These are phyloP conservation scores for Anser cygnoides DNA, from an alignment of 2,113 vertebrate species.

Conservation along the genomic window DNA sequence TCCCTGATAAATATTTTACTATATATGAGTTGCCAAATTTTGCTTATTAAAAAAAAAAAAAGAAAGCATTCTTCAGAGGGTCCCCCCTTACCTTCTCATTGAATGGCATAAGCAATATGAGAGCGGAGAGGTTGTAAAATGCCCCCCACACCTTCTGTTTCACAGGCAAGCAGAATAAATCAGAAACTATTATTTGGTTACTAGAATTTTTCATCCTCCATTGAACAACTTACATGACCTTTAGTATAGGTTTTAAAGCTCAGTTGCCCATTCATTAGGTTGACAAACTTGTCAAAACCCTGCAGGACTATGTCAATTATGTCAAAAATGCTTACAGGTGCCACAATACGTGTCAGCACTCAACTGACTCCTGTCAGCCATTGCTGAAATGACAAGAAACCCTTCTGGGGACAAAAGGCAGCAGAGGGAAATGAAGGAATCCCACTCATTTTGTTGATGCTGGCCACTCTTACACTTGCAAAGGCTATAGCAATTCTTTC, in stretches of 20 bases:
- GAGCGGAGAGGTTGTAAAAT: background rate
- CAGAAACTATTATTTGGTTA: constrained; percentile 29
- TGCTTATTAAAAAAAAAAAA: background rate
- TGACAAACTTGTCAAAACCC: constrained; percentile 79
- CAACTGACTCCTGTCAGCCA: constrained; percentile 66
- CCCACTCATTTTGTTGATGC: background rate
- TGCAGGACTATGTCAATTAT: constrained; percentile 72
- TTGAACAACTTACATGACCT: constrained; percentile 49
- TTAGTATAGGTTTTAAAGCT: constrained; percentile 64
- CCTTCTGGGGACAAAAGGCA: constrained; percentile 64
- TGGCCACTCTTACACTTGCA: background rate
- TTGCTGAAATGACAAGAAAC: constrained; percentile 65
- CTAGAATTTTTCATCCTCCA: constrained; percentile 31
- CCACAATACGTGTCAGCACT: constrained; percentile 60
- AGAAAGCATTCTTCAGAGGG: background rate
- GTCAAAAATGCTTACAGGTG: constrained; percentile 73
- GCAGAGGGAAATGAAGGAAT: background rate
- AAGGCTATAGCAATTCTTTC: background rate
- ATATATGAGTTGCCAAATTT: background rate
- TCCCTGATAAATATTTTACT: background rate
- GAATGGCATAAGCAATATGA: background rate
- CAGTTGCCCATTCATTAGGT: constrained; percentile 71
- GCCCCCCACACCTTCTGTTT: background rate
- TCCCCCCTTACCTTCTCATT: background rate
- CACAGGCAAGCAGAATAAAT: constrained; percentile 23